Conservation (phyloP, 2,888 invertebrate species). For the Lasioglossum figueresi region DNA sequence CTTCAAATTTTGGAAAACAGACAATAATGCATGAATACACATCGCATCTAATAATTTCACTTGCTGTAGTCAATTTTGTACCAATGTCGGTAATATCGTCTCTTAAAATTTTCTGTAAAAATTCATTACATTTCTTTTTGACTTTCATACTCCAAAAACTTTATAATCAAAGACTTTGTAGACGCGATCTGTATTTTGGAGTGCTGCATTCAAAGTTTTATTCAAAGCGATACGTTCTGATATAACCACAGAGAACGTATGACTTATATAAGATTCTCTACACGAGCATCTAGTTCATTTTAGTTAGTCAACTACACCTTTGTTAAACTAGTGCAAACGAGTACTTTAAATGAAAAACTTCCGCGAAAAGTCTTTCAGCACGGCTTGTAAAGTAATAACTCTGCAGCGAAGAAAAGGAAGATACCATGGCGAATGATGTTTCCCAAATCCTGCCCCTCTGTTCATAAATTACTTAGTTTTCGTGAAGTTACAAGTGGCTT, state of each 20-base stretch:
- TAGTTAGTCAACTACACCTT: neutral
- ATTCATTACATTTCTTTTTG: neutral
- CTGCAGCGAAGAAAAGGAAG: constrained; percentile 48
- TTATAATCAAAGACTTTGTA: no score
- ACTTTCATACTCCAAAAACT: neutral
- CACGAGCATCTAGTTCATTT: neutral
- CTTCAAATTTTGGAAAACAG: no score
- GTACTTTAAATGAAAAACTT: constrained; percentile 11
- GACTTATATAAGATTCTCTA: neutral
- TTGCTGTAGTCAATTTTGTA: no score
- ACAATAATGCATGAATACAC: no score
- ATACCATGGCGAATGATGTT: constrained; percentile 66
- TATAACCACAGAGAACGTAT: neutral
- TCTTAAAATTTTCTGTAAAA: no score
- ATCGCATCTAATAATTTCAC: no score
- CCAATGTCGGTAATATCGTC: no score
- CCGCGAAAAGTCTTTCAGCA: constrained; percentile 24
- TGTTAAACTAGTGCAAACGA: neutral
- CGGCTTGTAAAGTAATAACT: constrained; percentile 71
- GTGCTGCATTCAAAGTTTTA: neutral
- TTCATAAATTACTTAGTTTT: constrained; percentile 78
- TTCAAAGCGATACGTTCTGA: neutral
- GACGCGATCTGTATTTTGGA: neutral
- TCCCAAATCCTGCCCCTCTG: constrained; percentile 67
- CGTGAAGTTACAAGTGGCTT: constrained; percentile 66